These are phyloP conservation scores for Epinephelus malabaricus DNA, from an alignment of 2,797 vertebrate species.

Conservation along the genomic window DNA sequence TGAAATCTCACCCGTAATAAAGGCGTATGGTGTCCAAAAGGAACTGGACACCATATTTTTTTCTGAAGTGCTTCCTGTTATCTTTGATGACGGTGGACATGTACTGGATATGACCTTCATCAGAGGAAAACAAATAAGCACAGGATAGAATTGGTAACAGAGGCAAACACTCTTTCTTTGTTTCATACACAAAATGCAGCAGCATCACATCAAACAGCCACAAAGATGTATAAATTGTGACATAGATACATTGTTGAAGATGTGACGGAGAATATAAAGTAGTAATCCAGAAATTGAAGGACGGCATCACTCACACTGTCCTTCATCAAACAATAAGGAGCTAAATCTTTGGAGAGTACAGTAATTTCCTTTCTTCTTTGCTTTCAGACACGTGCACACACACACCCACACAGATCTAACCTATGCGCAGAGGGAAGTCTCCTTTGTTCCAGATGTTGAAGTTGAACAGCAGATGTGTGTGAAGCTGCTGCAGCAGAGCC, in stretches of 20 bases:
- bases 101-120: conserved; percentile 96
- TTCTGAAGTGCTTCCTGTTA: conserved; percentile 96
- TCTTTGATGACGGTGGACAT: conserved; percentile 98
- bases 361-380: too few species aligned
- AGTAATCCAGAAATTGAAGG: too few species aligned
- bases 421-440: conserved; percentile 96
- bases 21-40: conserved; percentile 94
- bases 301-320: too few species aligned
- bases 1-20: conserved; percentile 91
- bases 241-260: too few species aligned
- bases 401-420: conserved; percentile 78
- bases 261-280: too few species aligned
- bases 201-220: background rate
- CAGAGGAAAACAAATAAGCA: conserved; percentile 18
- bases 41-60: conserved; percentile 96
- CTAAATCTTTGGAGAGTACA: too few species aligned
- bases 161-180: background rate
- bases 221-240: too few species aligned
- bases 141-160: background rate
- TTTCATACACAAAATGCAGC: background rate
- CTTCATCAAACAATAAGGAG: too few species aligned
- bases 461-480: conserved; percentile 95
- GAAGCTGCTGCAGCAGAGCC: conserved; percentile 93
- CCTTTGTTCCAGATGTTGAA: conserved; percentile 98
- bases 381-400: too few species aligned